Conservation (phyloP, 2,797 vertebrate genomes). For the Psittacula echo region DNA sequence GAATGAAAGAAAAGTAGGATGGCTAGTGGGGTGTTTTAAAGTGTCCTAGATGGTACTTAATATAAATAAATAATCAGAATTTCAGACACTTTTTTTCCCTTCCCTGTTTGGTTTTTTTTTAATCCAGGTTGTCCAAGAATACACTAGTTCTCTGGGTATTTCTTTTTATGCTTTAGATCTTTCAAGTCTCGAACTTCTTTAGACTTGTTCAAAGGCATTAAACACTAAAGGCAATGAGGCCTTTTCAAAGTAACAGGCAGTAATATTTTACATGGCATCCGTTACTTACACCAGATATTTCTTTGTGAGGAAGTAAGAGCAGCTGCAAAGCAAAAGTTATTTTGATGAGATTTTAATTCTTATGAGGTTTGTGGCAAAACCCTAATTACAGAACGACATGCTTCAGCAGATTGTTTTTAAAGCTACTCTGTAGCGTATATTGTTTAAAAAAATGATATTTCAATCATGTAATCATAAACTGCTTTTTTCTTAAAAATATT, state of each 20-base stretch:
- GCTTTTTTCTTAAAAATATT: not conserved
- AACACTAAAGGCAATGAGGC: not conserved
- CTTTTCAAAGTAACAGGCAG: not conserved
- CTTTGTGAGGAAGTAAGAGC: not conserved
- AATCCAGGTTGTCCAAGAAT: not conserved
- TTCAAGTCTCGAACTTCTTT: not conserved
- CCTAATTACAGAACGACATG: not conserved
- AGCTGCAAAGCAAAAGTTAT: not conserved
- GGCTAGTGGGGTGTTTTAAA: not conserved
- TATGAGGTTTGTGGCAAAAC: not conserved
- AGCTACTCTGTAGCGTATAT: not conserved
- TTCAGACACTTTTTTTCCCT: not conserved
- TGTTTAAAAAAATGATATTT: not conserved
- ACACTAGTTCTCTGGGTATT: not conserved
- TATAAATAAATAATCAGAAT: not conserved
- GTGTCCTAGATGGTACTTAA: not conserved
- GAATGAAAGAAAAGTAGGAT: not conserved
- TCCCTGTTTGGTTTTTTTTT: not conserved
- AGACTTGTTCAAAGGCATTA: not conserved
- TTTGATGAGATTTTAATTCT: not conserved
- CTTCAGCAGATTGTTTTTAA: not conserved
- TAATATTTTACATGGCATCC: not conserved
- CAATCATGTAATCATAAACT: not conserved
- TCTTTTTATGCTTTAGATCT: not conserved
- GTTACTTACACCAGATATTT: not conserved